A percentile compares a stretch with the other conserved stretches of the same genome.
Conservation (phyloP, 2,888 invertebrate species). For the Parnassius smintheus region DNA sequence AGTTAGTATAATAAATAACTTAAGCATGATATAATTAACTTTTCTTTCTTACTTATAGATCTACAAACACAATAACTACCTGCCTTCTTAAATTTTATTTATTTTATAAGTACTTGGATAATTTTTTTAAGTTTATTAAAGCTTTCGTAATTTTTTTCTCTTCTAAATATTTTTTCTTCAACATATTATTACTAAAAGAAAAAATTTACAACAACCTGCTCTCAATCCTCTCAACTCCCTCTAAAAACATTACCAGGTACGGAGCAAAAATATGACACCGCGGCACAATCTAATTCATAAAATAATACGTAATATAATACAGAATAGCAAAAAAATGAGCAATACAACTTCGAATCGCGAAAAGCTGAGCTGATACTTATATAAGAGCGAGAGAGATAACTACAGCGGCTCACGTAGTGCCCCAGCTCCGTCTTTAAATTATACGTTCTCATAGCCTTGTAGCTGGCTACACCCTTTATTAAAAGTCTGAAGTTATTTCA, state of each 20-base stretch:
- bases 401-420: conserved; percentile 42
- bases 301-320: conserved; percentile 78
- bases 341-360: conserved; percentile 58
- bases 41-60: too few relatives aligned
- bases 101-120: too few relatives aligned
- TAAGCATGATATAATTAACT: too few relatives aligned
- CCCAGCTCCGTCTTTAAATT: conserved; percentile 77
- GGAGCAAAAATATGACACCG: conserved; percentile 71
- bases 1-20: not conserved
- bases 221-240: too few relatives aligned
- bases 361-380: conserved; percentile 54
- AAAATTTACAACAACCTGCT: conserved; percentile 53
- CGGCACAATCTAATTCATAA: conserved; percentile 77
- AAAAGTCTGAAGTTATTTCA: conserved; percentile 41
- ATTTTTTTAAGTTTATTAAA: too few relatives aligned
- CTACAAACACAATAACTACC: too few relatives aligned
- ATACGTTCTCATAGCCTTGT: conserved; percentile 81
- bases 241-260: conserved; percentile 54
- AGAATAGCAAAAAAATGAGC: conserved; percentile 75
- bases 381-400: conserved; percentile 54
- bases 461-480: conserved; percentile 41
- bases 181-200: conserved; percentile 1
- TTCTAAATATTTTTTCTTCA: not conserved
- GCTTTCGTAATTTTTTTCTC: too few relatives aligned
- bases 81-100: too few relatives aligned